These are phyloP conservation scores for Oriolus oriolus DNA, from an alignment of 2,113 vertebrate species.

Conservation along the genomic window DNA sequence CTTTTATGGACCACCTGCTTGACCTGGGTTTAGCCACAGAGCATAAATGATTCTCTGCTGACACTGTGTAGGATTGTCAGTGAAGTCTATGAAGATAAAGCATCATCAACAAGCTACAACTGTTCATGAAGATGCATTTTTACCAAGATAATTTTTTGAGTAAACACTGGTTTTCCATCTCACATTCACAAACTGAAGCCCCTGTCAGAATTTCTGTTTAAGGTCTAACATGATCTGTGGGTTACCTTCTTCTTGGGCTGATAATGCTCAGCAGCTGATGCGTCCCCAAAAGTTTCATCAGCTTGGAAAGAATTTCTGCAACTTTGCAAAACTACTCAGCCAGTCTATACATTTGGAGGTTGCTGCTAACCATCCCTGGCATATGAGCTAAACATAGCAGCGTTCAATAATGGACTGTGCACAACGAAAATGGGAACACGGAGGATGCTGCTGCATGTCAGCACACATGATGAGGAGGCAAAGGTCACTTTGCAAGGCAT, in stretches of 20 bases:
- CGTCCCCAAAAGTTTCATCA: not conserved
- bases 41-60: not conserved
- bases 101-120: not conserved
- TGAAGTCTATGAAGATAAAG: not conserved
- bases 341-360: not conserved
- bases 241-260: not conserved
- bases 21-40: not conserved
- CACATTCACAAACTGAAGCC: not conserved
- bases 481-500: not conserved
- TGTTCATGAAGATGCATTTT: accelerated
- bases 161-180: not conserved
- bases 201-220: not conserved
- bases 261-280: not conserved
- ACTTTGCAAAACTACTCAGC: not conserved
- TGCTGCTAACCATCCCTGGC: not conserved
- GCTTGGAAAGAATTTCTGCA: not conserved
- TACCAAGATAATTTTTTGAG: not conserved
- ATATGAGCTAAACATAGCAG: not conserved
- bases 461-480: not conserved
- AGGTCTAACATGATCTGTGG: not conserved
- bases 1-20: not conserved
- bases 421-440: not conserved
- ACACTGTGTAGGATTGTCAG: not conserved
- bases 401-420: not conserved
- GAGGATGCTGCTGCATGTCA: not conserved